Evolutionary conservation across 2,797 vertebrate species (phyloP), one percentile per base, ranked within the genome.

Genomic region (Xenops minutus): DNA sequence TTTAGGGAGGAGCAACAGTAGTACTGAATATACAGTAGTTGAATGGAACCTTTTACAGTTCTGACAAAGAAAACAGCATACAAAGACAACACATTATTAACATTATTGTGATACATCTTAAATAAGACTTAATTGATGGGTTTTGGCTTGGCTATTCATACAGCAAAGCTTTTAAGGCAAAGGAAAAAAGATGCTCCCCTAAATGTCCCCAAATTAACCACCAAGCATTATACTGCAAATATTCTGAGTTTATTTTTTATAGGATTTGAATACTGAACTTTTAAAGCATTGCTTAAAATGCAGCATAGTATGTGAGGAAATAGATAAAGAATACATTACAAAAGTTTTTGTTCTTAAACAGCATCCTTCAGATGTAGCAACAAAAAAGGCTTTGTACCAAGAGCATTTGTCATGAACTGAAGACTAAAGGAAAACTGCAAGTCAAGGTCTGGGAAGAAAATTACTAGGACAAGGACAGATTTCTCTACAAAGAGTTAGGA

Each of bases 11-110:
- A 72, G 17, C 3, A 68, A 43, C 3, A 43, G 4, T 16, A 59
- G 10, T 26, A 11, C 4, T 85, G 34, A 56, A 52, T 36, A 3
- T 49, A 56, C 9, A 64, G 29, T 5, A 67, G 13, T 12, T 52
- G 12, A 30, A 78, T 63, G 2, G 51, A 4, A 44, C 2, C 0
- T 5, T 77, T 77, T 63, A 12, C 9, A 73, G 9, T n/a, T 0
- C 8, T 73, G 37, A 34, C 3, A 24, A 59, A n/a, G 9, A 32
- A 75, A 80, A 85, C 76, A 41, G 4, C 23, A 61, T 32, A 29
- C 1, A 58, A 16, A 64, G 9, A 4, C 0, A 7, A 80, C 91
- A 44, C 2, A 34, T 54, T 62, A 41, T 1, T 17, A 56, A 12
- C 6, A 44, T 18, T 44, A 64, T 14, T 48, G 20, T 30, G 5